These are phyloP conservation scores for Arbacia lixula DNA, from an alignment of 53 echinoderm and acorn worm species.

Conservation along the genomic window DNA sequence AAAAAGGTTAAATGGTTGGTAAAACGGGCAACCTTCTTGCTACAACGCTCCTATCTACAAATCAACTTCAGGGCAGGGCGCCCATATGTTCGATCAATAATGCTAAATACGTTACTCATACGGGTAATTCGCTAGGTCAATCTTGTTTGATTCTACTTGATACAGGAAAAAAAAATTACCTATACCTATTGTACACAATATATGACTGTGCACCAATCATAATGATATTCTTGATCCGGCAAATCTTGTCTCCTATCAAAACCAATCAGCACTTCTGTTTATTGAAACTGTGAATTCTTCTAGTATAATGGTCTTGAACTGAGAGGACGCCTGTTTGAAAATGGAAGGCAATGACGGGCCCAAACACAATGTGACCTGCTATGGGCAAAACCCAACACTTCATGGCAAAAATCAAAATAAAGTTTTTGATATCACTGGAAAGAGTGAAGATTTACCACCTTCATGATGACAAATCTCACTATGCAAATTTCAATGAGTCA, in stretches of 20 bases:
- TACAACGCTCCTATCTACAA: too few relatives aligned
- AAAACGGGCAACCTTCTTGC: too few relatives aligned
- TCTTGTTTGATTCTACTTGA: not conserved
- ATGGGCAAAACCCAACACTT: slow-evolving; percentile 8
- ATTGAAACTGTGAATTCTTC: slow-evolving; percentile 1
- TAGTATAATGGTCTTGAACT: not conserved
- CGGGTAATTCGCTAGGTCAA: too few relatives aligned
- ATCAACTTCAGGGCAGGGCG: too few relatives aligned
- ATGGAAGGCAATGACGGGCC: not conserved
- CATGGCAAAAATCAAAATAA: not conserved
- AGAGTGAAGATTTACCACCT: not conserved
- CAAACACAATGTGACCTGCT: not conserved
- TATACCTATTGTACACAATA: not conserved
- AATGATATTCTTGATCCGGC: not conserved
- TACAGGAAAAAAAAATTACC: not conserved
- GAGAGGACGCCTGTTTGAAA: not conserved
- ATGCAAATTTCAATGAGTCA: too few relatives aligned
- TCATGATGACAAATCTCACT: too few relatives aligned
- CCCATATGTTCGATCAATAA: too few relatives aligned
- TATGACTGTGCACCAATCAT: not conserved
- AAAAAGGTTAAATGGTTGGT: too few relatives aligned
- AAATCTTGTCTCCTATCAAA: not conserved
- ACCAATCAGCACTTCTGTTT: not conserved
- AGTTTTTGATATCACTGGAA: not conserved
- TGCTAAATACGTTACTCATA: too few relatives aligned